Base-by-base conservation (phyloP, 2,888 invertebrate genomes). In the Cerastis leucographa region DNA sequence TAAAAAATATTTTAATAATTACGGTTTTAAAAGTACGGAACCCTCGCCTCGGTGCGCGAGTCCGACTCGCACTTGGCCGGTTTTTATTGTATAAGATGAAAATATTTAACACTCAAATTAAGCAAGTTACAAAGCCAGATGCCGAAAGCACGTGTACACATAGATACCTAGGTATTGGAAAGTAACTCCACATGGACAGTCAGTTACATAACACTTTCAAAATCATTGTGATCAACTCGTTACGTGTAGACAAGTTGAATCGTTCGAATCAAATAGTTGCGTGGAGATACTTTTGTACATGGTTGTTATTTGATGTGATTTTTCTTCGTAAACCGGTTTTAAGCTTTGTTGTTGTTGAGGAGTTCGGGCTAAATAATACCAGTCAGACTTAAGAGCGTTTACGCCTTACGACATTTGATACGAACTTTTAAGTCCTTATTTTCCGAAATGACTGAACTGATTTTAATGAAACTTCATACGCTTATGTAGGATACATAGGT, bases 161-260 rank as follows among this genome's bases (percentile, higher is more conserved):
- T 78, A 17, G n/a, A 46, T 78, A 77, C 65, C 65, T 78, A 62
- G 69, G 75, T 78, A 81, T 84, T 85, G 84, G 85, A 86, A 84
- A 86, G 85, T 67, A 17, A 66, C 25, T 59, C 67, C 56, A 61
- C 69, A 46, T n/a, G 35, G 35, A 14, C 56, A 40, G 12, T 35
- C 17, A 5, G 22, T 84, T 86, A 71, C 76, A 62, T 71, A 84
- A 85, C 29, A 44, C 80, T 78, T 83, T 83, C 81, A 71, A 76
- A 76, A 40, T 35, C 69, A 73, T 77, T 79, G 75, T 75, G 56
- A 51, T 56, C 54, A 73, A 66, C 65, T 78, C 12, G 82, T 85
- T 84, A 84, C 75, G 49, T 68, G 59, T 49, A 49, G 22, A 40
- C 44, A 64, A 22, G 74, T 79, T 22, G 29, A 54, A 56, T 62